These are phyloP conservation scores for Euproctis similis DNA, from an alignment of 2,888 invertebrate species.

Conservation along the genomic window DNA sequence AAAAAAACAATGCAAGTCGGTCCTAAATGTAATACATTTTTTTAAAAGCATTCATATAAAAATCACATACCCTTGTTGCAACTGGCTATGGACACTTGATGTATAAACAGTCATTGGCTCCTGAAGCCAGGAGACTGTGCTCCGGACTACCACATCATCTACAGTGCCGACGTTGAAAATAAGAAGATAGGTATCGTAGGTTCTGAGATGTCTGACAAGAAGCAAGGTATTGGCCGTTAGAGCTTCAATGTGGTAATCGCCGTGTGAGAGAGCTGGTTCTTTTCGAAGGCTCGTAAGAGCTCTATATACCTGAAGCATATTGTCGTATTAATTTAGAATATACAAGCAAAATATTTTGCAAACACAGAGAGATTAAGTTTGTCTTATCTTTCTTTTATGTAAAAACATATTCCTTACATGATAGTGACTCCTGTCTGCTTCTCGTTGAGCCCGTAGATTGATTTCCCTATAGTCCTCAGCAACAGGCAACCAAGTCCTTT, in stretches of 20 bases:
- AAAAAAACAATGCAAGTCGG: too few relatives aligned
- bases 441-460: slow-evolving; percentile 73
- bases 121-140: slow-evolving; percentile 23
- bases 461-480: slow-evolving; percentile 73
- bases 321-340: too few relatives aligned
- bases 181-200: slow-evolving; percentile 46
- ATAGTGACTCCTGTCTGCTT: slow-evolving; percentile 62
- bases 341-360: too few relatives aligned
- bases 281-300: slow-evolving; percentile 64
- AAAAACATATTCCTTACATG: slow-evolving; percentile 31
- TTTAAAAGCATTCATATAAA: too few relatives aligned
- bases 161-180: slow-evolving; percentile 70
- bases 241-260: slow-evolving; percentile 42
- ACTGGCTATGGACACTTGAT: slow-evolving; percentile 46
- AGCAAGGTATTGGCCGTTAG: slow-evolving; percentile 36
- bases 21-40: too few relatives aligned
- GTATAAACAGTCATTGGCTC: slow-evolving; percentile 36
- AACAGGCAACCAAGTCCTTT: slow-evolving; percentile 80
- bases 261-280: slow-evolving; percentile 51
- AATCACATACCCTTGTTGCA: too few relatives aligned
- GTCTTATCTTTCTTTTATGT: too few relatives aligned
- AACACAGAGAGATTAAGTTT: too few relatives aligned
- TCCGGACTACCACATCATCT: slow-evolving; percentile 51
- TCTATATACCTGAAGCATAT: slow-evolving; percentile 70
- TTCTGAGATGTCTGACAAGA: slow-evolving; percentile 37